A percentile compares a stretch with the other conserved stretches of the same genome.
These are phyloP conservation scores for Ectobius pallidus DNA, from an alignment of 2,888 invertebrate genomes.

Conservation along the genomic window DNA sequence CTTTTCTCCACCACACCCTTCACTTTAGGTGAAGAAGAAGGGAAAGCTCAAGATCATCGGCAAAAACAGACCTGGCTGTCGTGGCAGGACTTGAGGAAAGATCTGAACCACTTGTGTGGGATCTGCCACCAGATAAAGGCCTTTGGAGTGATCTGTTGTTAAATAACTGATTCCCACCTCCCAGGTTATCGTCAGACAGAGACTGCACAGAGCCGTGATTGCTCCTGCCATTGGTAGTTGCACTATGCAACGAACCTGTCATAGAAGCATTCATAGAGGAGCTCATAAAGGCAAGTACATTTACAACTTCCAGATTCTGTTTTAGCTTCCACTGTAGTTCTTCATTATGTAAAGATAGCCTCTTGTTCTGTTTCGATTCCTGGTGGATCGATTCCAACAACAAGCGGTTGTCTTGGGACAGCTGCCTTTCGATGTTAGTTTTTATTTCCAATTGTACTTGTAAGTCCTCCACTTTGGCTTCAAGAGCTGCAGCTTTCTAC, in stretches of 20 bases:
- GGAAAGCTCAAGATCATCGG: conserved; percentile 44
- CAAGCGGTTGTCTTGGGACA: conserved; percentile 72
- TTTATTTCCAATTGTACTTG: conserved; percentile 74
- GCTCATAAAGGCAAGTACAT: conserved; percentile 48
- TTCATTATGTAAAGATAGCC: conserved; percentile 83
- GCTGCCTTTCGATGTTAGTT: conserved; percentile 73
- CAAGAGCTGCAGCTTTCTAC: conserved; percentile 75
- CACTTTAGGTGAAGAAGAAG: conserved; percentile 72
- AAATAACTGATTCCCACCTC: background rate
- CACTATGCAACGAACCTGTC: background rate
- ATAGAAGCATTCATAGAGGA: background rate
- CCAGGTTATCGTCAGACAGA: background rate
- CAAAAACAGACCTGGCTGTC: background rate
- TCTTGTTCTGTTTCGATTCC: conserved; percentile 77
- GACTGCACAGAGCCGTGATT: conserved; percentile 13
- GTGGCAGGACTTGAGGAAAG: background rate
- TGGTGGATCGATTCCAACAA: conserved; percentile 73
- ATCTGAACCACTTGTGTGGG: background rate
- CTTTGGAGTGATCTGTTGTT: background rate
- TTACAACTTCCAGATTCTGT: conserved; percentile 77
- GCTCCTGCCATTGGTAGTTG: conserved; percentile 6
- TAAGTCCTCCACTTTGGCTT: conserved; percentile 86
- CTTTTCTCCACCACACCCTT: conserved; percentile 85
- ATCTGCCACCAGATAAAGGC: conserved; percentile 5
- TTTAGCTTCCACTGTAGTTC: conserved; percentile 86